phyloP scores from a whole-genome alignment of 2,888 invertebrate genomes.

The Andrena flavipes region DNA sequence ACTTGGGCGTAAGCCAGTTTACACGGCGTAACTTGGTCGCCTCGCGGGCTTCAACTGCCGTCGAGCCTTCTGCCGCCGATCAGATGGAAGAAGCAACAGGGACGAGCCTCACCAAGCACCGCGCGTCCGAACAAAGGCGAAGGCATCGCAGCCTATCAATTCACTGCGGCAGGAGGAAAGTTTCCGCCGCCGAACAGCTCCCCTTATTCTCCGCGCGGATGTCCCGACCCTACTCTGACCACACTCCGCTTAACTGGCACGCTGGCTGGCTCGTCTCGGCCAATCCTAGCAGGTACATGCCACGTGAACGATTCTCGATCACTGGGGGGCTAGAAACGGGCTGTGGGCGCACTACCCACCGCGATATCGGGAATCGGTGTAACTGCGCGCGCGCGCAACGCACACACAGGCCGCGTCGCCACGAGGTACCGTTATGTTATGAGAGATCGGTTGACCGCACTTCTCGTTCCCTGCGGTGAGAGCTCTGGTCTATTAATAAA shows the following conservation, averaged over 20 bases:
- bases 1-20: slow-evolving; percentile 80
- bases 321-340: not conserved
- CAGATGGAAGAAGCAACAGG: not conserved
- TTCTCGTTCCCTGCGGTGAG: slow-evolving; percentile 40
- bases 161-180: not conserved
- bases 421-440: slow-evolving; percentile 57
- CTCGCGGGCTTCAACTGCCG: not conserved
- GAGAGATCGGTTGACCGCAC: slow-evolving; percentile 47
- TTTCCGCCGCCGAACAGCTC: slow-evolving; percentile 1
- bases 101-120: not conserved
- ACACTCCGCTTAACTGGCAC: slow-evolving; percentile 8
- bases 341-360: not conserved
- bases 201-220: not conserved
- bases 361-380: not conserved
- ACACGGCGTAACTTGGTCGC: slow-evolving; percentile 23
- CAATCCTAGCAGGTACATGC: not conserved
- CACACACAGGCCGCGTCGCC: slow-evolving; percentile 5
- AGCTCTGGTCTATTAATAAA: slow-evolving; percentile 78
- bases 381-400: not conserved
- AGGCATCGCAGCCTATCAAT: not conserved
- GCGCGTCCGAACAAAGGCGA: not conserved
- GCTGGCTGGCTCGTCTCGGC: not conserved
- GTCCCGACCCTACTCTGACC: not conserved
- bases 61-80: not conserved
- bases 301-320: slow-evolving; percentile 1